Base-by-base conservation (phyloP, 2,888 invertebrate genomes). In the Rhogogaster chlorosoma region DNA sequence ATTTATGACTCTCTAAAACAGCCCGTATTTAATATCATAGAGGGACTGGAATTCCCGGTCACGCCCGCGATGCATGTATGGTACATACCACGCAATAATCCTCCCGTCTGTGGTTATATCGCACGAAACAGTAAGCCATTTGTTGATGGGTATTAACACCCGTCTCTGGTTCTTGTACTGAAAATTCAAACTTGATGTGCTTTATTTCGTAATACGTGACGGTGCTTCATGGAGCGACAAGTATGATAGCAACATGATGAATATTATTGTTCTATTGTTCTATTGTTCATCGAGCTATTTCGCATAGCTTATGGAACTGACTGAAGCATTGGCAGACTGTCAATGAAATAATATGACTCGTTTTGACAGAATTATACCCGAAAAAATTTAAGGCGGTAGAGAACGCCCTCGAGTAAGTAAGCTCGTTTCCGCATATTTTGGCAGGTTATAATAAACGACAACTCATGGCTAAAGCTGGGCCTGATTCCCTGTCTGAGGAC, bases 401-500 rank as follows among this genome's bases (percentile, higher is more conserved):
- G 12, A 15, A 18, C 67, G 71, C n/a, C 38, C 26, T n/a, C n/a
- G n/a, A n/a, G 29, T 15, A 15, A 49, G 29, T 29, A 18, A 75
- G 15, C 75, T 26, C 29, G 45, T 15, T 77, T 9, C 49, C 6
- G 36, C n/a, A 1, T 42, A n/a, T 73, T 73, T 73, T 5, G 73
- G 36, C 22, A 26, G 38, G n/a, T 38, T 15, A 61, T 49, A 61
- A 77, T 49, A 49, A 77, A 29, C 29, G 1, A 77, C 22, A 36
- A 80, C 57, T 61, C 26, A 80, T 80, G 80, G 61, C n/a, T 3
- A 61, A 80, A 32, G 29, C 49, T 49, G 53, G 57, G 22, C 61
- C 80, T 15, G 80, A 57, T 80, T 26, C n/a, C n/a, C 26, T 61
- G 32, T 61, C n/a, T 10, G 80, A 15, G 36, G 57, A 80, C 36